phyloP scores from a whole-genome alignment of 2,888 invertebrate species.

The Strigamia crassipes region DNA sequence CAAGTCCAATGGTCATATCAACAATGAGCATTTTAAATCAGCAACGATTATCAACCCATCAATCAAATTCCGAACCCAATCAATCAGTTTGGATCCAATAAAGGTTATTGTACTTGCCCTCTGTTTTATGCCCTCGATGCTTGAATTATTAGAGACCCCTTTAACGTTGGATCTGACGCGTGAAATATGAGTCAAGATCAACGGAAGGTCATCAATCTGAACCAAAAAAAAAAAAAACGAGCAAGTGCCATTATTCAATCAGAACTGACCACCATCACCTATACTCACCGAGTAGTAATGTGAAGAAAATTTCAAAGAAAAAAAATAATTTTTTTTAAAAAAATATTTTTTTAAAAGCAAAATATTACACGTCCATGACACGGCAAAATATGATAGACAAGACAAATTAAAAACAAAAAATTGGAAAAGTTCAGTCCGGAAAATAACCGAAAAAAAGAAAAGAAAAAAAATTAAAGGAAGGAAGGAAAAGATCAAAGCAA shows the following conservation, averaged over 20 bases:
- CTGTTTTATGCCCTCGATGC: constrained; percentile 10
- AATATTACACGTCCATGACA: constrained; percentile 24
- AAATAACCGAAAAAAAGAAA: neutral
- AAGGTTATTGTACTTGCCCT: neutral
- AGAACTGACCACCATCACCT: neutral
- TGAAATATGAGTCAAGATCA: constrained; percentile 39
- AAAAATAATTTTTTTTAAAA: neutral
- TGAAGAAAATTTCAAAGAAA: neutral
- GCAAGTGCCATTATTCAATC: constrained; percentile 27
- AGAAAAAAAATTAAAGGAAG: neutral
- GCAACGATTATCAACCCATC: constrained; percentile 32
- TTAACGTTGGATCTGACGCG: constrained; percentile 13
- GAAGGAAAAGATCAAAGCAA: constrained; percentile 40
- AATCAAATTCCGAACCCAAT: constrained; percentile 20
- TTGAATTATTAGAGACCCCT: constrained; percentile 29
- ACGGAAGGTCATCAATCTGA: constrained; percentile 14
- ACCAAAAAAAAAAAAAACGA: neutral
- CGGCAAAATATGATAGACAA: constrained; percentile 8
- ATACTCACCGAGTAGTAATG: neutral
- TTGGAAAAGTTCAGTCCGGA: neutral
- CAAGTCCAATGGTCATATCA: constrained; percentile 40
- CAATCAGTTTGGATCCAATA: constrained; percentile 17
- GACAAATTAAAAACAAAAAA: constrained; percentile 34
- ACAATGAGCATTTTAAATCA: constrained; percentile 20
- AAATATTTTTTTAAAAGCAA: too few species aligned